Conservation (phyloP, 2,113 vertebrate genomes). For the Pelecanus crispus region DNA sequence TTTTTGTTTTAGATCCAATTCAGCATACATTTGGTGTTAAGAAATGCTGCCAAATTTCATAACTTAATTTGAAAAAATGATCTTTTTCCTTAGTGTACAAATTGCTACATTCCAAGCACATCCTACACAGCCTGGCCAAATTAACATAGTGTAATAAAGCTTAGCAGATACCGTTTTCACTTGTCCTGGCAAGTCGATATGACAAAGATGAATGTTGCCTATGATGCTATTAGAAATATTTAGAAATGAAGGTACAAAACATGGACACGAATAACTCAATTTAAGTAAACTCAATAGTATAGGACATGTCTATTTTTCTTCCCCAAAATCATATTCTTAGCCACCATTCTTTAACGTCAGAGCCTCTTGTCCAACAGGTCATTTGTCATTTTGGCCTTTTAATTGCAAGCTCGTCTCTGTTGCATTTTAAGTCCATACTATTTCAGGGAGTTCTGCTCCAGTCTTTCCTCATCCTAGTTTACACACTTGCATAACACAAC, state of each 20-base stretch:
- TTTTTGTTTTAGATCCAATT: not conserved
- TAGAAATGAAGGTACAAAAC: not conserved
- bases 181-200: not conserved
- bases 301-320: not conserved
- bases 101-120: constrained; percentile 36
- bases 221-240: not conserved
- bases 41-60: constrained; percentile 47
- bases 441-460: not conserved
- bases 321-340: not conserved
- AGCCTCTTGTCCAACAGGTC: not conserved
- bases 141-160: not conserved
- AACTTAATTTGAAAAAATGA: constrained; percentile 17
- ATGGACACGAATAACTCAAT: not conserved
- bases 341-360: not conserved
- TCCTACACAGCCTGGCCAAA: constrained; percentile 47
- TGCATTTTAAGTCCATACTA: not conserved
- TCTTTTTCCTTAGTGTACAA: not conserved
- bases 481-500: constrained; percentile 26
- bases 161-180: not conserved
- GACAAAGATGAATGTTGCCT: not conserved
- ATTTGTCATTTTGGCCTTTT: not conserved
- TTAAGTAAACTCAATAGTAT: not conserved
- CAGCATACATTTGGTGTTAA: not conserved
- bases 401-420: not conserved
- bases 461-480: not conserved